Evolutionary conservation across 2,113 vertebrate species (phyloP).

Genomic region (Datnioides undecimradiatus): DNA sequence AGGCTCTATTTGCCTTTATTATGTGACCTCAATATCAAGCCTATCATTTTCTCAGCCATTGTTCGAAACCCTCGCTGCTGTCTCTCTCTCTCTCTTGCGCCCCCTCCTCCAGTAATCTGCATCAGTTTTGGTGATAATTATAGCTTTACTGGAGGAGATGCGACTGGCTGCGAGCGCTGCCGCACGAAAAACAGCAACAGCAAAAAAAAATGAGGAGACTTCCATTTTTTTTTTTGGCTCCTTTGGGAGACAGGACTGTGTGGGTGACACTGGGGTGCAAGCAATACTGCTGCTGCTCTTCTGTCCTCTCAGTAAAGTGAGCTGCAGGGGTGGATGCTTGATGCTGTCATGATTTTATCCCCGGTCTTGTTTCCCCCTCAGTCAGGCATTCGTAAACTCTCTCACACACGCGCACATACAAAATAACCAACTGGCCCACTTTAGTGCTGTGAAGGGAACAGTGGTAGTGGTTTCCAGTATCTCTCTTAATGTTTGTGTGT

Average conservation of each 20-base stretch:
- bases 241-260: conserved; percentile 29
- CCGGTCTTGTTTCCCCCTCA: conserved; percentile 14
- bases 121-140: conserved; percentile 73
- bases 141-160: conserved; percentile 71
- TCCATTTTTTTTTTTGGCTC: conserved; percentile 38
- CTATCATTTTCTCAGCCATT: conserved; percentile 63
- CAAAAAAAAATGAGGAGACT: conserved; percentile 50
- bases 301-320: conserved; percentile 18
- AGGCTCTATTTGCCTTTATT: conserved; percentile 65
- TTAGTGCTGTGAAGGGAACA: conserved; percentile 16
- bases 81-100: conserved; percentile 22
- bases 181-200: conserved; percentile 43
- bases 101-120: conserved; percentile 67
- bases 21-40: conserved; percentile 72
- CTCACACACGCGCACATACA: background rate
- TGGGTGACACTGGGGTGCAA: conserved; percentile 49
- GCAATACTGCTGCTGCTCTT: conserved; percentile 20
- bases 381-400: background rate
- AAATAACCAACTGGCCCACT: conserved; percentile 31
- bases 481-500: conserved; percentile 12
- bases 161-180: conserved; percentile 47
- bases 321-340: conserved; percentile 2
- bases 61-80: conserved; percentile 39
- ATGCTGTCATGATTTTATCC: conserved; percentile 29
- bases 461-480: conserved; percentile 37